Base-by-base conservation (phyloP, 2,797 vertebrate genomes). In the Peromyscus nudipes region DNA sequence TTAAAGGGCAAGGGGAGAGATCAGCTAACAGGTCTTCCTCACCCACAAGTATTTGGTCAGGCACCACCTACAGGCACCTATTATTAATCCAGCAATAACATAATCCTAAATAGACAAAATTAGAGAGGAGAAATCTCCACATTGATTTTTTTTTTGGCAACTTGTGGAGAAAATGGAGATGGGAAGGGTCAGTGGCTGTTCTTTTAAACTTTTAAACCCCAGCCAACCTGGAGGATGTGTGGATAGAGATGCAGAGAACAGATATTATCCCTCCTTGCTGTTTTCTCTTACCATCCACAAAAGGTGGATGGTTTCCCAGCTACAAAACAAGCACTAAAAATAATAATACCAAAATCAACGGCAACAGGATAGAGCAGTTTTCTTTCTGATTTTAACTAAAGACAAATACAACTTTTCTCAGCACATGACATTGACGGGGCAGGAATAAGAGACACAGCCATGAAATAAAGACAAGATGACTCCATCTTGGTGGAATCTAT, bases 331-430 rank as follows among this genome's bases (percentile, higher is more conserved):
- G 4, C 37, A 17, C 31, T 85, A 89, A 83, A 40, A 46, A 60
- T 8, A 67, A 62, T 21, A 27, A 94, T 65, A 55, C 21, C 62
- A 85, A 91, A 65, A 85, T 27, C 34, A 80, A 27, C n/a, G 19
- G 14, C 52, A 82, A 43, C 55, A 4, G 12, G 34, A 52, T 79
- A 91, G 31, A 83, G 2, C 4, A n/a, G n/a, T 93, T 96, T 96
- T 90, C 93, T 87, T 95, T 89, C n/a, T 87, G 60, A 65, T 76
- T 46, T 83, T 80, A 93, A 88, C 52, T 46, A 37, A 55, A 57
- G 37, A 75, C 43, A 67, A 73, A 75, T 8, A 55, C 52, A 52
- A 14, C 21, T 31, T 7, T 31, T 55, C 4, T 89, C 81, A 52
- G 69, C 25, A 43, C 16, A 40, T 9, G 31, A 23, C 76, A 87